Conservation (phyloP, 2,113 vertebrate genomes). For the Pseudorhombus dupliciocellatus region DNA sequence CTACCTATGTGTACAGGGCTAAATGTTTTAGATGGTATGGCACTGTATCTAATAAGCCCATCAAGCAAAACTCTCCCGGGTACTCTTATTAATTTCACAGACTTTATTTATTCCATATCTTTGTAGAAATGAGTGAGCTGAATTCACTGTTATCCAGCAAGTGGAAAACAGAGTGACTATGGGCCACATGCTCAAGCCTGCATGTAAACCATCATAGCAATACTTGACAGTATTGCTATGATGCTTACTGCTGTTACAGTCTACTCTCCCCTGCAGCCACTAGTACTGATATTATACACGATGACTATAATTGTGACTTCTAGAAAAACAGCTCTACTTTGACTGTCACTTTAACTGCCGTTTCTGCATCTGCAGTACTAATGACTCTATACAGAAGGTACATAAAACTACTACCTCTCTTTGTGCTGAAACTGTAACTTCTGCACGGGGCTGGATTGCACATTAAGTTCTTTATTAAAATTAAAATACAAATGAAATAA, state of each 20-base stretch:
- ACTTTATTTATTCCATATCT: not conserved
- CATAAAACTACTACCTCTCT: not conserved
- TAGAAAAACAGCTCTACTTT: not conserved
- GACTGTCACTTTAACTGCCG: not conserved
- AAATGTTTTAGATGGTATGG: slow-evolving; percentile 5
- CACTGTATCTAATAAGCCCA: not conserved
- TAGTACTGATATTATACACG: not conserved
- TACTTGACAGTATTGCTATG: not conserved
- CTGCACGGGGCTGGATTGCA: not conserved
- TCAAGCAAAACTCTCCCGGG: not conserved
- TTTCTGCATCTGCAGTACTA: not conserved
- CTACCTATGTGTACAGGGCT: not conserved
- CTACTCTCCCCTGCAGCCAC: not conserved
- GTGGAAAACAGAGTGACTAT: not conserved
- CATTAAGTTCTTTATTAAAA: too few species aligned
- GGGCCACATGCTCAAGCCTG: not conserved
- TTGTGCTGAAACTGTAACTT: too few species aligned
- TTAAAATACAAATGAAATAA: too few species aligned
- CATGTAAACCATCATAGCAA: not conserved
- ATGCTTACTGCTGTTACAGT: not conserved
- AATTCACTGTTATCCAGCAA: not conserved
- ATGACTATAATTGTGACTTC: not conserved
- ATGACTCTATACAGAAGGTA: not conserved
- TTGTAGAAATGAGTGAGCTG: not conserved
- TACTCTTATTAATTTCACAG: not conserved